Conservation (phyloP, 2,113 vertebrate genomes). For the Petroica traversi region DNA sequence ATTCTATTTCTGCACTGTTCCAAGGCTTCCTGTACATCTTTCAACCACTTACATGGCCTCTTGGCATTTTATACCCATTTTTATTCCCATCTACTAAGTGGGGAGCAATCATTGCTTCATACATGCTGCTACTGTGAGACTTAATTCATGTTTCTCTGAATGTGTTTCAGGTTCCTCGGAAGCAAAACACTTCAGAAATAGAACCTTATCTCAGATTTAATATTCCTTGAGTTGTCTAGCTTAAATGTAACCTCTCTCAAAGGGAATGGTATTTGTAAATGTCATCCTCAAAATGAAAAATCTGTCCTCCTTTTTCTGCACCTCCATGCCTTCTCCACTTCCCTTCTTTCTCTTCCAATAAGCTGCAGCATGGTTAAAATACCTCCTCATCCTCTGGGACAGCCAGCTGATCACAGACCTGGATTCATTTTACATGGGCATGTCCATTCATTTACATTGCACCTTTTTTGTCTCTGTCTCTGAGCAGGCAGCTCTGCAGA, state of each 20-base stretch:
- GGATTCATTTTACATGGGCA: not conserved
- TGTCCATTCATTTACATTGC: not conserved
- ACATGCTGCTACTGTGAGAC: not conserved
- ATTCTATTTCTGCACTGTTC: conserved; percentile 39
- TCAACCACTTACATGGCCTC: not conserved
- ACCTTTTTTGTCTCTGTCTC: not conserved
- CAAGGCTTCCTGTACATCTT: not conserved
- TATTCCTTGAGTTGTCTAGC: not conserved
- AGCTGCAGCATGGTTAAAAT: not conserved
- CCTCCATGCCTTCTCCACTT: not conserved
- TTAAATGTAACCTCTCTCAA: not conserved
- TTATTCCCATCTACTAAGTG: not conserved
- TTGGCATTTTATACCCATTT: conserved; percentile 27
- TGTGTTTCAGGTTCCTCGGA: not conserved
- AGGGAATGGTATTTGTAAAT: conserved; percentile 39
- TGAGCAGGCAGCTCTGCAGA: not conserved
- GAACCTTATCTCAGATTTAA: not conserved
- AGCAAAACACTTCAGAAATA: not conserved
- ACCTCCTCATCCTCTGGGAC: not conserved
- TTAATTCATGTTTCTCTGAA: not conserved
- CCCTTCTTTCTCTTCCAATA: not conserved
- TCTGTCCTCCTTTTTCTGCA: not conserved
- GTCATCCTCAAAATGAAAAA: conserved; percentile 37
- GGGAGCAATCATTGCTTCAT: not conserved
- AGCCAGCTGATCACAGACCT: not conserved